Percentiles rank a stretch among this genome's conserved stretches.
Conservation (phyloP, 1,140 invertebrate genomes). For the Drosophila asahinai region DNA sequence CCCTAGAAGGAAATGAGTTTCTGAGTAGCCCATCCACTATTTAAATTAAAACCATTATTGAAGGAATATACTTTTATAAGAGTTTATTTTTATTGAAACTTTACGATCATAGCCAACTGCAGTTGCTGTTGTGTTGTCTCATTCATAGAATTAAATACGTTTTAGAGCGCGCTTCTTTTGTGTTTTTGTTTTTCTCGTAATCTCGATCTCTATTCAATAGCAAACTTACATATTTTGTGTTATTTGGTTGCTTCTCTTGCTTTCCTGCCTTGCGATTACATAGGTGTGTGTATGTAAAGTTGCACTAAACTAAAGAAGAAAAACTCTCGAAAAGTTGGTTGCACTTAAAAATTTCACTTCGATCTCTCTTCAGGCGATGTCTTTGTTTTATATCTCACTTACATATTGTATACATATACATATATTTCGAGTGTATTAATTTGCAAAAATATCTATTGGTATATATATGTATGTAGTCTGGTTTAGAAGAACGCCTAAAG, state of each 20-base stretch:
- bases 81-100: constrained; percentile 81
- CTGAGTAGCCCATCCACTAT: not conserved
- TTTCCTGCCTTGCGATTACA: constrained; percentile 36
- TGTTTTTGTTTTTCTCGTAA: not conserved
- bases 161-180: constrained; percentile 53
- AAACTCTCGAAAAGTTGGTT: constrained; percentile 58
- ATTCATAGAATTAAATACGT: constrained; percentile 55
- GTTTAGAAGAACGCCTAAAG: constrained; percentile 76
- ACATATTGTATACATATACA: constrained; percentile 61
- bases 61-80: constrained; percentile 57
- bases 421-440: constrained; percentile 77
- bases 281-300: constrained; percentile 52
- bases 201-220: constrained; percentile 60
- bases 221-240: constrained; percentile 66
- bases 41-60: constrained; percentile 1
- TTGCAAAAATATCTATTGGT: constrained; percentile 83
- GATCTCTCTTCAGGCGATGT: constrained; percentile 42
- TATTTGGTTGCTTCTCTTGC: constrained; percentile 22
- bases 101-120: constrained; percentile 74
- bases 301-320: constrained; percentile 51
- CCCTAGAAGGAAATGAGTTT: not conserved
- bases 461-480: constrained; percentile 56
- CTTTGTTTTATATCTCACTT: constrained; percentile 59
- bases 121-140: constrained; percentile 49
- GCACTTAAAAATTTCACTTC: constrained; percentile 72